Evolutionary conservation across 2,888 invertebrate species (phyloP).

Genomic region (Caenorhabditis uteleia): DNA sequence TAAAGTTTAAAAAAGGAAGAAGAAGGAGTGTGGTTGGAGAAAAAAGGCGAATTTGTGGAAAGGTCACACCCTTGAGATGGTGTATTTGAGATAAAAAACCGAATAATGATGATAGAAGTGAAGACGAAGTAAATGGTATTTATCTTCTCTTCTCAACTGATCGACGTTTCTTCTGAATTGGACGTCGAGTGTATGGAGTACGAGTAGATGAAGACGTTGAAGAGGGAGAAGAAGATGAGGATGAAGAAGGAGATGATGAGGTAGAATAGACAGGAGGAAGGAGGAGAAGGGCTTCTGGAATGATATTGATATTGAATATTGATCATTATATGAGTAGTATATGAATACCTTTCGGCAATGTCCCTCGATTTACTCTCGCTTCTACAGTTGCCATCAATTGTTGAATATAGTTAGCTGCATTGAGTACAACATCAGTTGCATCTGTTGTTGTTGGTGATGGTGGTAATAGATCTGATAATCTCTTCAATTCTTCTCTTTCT

Average conservation of each 20-base stretch:
- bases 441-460: slow-evolving; percentile 28
- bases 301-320: not conserved
- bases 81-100: not conserved
- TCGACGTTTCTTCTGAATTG: slow-evolving; percentile 14
- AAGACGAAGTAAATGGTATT: not conserved
- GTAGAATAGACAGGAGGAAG: slow-evolving; percentile 15
- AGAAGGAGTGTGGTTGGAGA: not conserved
- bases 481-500: slow-evolving; percentile 50
- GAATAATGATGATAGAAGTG: not conserved
- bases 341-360: slow-evolving; percentile 51
- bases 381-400: slow-evolving; percentile 54
- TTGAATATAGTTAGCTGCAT: slow-evolving; percentile 57
- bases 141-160: slow-evolving; percentile 43
- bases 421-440: slow-evolving; percentile 45
- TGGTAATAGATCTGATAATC: slow-evolving; percentile 54
- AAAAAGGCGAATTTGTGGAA: not conserved
- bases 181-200: slow-evolving; percentile 3
- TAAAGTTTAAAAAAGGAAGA: not conserved
- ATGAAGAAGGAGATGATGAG: not conserved
- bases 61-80: not conserved
- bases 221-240: slow-evolving; percentile 5
- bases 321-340: not conserved
- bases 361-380: slow-evolving; percentile 54
- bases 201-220: slow-evolving; percentile 6
- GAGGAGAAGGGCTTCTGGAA: slow-evolving; percentile 27